Conservation (phyloP, 1,140 invertebrate genomes). For the Portunus trituberculatus region DNA sequence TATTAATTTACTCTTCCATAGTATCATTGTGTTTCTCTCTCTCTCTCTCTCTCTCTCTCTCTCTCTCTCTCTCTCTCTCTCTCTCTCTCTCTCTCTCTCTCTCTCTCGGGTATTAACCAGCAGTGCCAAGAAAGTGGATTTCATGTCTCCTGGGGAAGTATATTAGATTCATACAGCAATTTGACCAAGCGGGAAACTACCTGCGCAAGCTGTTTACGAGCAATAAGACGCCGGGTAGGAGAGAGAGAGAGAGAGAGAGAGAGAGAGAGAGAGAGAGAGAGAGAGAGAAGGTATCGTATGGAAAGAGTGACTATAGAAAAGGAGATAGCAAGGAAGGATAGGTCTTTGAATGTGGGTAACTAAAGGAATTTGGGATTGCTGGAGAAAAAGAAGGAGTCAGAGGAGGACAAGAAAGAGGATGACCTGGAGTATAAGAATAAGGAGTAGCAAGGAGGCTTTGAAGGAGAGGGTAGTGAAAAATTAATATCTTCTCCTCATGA, state of each 20-base stretch:
- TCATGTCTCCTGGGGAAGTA: neutral
- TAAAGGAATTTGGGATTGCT: no score
- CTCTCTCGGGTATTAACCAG: neutral
- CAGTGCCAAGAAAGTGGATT: neutral
- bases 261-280: constrained; percentile 14
- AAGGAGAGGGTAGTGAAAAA: no score
- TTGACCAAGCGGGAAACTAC: neutral
- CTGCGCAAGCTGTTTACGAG: neutral
- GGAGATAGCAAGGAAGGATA: neutral
- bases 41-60: constrained; percentile 6
- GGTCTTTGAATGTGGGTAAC: no score
- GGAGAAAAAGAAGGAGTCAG: no score
- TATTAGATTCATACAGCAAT: constrained; percentile 6
- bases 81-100: neutral
- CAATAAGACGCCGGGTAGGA: neutral
- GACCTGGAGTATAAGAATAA: no score
- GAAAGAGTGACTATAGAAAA: neutral
- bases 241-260: constrained; percentile 14
- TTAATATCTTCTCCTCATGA: no score
- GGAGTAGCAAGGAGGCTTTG: no score
- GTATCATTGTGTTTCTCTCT: neutral
- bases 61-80: neutral
- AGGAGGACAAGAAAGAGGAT: no score
- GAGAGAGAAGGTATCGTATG: neutral
- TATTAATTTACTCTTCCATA: no score